These are phyloP conservation scores for Dendrocincla fuliginosa DNA, from an alignment of 2,797 vertebrate species.

Conservation along the genomic window DNA sequence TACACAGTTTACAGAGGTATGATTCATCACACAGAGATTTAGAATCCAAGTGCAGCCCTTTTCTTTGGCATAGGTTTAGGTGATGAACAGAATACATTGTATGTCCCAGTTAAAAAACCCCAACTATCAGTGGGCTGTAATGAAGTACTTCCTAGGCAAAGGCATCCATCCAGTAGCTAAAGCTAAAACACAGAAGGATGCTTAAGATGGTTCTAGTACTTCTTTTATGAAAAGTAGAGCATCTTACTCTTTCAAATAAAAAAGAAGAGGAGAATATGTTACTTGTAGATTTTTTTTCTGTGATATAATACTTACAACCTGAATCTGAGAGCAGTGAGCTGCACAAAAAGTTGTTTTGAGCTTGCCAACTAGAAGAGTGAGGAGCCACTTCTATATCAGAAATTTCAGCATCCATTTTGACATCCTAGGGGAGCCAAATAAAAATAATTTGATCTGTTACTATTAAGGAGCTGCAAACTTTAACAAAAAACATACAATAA, in stretches of 20 bases:
- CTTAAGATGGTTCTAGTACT: background rate
- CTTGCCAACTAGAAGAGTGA: constrained; percentile 79
- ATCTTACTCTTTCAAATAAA: background rate
- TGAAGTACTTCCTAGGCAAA: background rate
- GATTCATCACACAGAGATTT: background rate
- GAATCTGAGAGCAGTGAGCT: constrained; percentile 78
- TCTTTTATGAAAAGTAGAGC: background rate
- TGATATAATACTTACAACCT: constrained; percentile 81
- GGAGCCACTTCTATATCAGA: constrained; percentile 72
- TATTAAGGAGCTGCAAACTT: constrained; percentile 6
- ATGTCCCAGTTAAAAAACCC: background rate
- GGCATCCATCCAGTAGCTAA: background rate
- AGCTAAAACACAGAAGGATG: background rate
- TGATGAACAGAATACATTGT: background rate
- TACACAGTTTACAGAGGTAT: background rate
- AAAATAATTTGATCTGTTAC: background rate
- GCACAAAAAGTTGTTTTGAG: constrained; percentile 70
- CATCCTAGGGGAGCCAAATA: constrained; percentile 75
- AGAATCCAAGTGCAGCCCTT: background rate
- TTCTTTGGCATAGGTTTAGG: background rate
- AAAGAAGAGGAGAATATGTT: background rate
- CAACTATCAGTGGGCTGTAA: background rate
- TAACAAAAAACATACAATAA: background rate
- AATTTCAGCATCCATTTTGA: constrained; percentile 78
- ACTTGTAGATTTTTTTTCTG: background rate